These are phyloP conservation scores for Stegodyphus mimosarum DNA, from an alignment of 1,140 invertebrate genomes.

Conservation along the genomic window DNA sequence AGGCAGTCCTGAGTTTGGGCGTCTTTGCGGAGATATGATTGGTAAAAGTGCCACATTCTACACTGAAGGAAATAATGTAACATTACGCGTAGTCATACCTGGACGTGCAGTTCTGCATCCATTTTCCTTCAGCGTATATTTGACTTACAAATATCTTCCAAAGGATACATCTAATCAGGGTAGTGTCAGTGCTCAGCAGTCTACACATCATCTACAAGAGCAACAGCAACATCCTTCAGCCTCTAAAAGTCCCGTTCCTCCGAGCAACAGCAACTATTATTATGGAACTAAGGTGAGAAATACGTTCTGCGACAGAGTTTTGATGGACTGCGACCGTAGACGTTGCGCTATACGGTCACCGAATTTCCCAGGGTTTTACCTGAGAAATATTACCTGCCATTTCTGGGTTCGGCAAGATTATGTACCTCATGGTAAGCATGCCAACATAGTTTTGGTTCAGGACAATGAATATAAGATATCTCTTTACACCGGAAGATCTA, in stretches of 20 bases:
- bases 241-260: not conserved
- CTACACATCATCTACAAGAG: not conserved
- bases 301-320: constrained; percentile 61
- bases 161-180: constrained; percentile 1
- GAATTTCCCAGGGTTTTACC: constrained; percentile 63
- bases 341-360: constrained; percentile 62
- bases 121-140: constrained; percentile 61
- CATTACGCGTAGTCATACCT: constrained; percentile 57
- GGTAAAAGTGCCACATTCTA: constrained; percentile 61
- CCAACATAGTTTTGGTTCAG: constrained; percentile 62
- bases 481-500: constrained; percentile 62
- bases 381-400: constrained; percentile 63
- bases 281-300: constrained; percentile 55
- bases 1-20: constrained; percentile 58
- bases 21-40: constrained; percentile 62
- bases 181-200: not conserved
- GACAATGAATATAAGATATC: constrained; percentile 64
- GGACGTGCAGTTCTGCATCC: constrained; percentile 55
- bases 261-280: constrained; percentile 40
- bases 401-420: constrained; percentile 61
- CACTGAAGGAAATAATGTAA: constrained; percentile 63
- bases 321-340: constrained; percentile 62
- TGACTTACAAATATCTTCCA: constrained; percentile 62
- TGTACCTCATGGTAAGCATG: constrained; percentile 59
- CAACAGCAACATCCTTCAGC: constrained; percentile 28